Conservation (phyloP, 2,797 vertebrate genomes). For the Bradypodion pumilum region DNA sequence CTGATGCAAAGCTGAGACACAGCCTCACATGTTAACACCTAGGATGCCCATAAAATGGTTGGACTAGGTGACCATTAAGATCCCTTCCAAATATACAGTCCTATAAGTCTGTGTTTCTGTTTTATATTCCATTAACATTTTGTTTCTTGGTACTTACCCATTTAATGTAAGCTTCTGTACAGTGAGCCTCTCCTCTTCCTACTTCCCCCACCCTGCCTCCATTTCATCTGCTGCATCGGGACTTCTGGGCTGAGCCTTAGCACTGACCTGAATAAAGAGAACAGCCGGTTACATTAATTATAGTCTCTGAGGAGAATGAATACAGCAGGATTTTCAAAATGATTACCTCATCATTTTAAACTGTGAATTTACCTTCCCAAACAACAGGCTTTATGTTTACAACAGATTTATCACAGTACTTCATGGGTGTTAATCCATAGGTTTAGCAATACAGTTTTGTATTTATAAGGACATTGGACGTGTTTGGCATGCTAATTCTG, state of each 20-base stretch:
- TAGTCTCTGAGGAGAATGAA: conserved; percentile 19
- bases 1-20: no score
- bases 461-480: background rate
- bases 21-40: no score
- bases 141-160: background rate
- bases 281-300: conserved; percentile 35
- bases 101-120: no score
- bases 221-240: background rate
- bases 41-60: no score
- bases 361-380: conserved; percentile 15
- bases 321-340: conserved; percentile 20
- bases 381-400: background rate
- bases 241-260: conserved; percentile 18
- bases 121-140: background rate
- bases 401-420: conserved; percentile 8
- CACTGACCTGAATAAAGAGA: conserved; percentile 33
- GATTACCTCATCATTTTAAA: conserved; percentile 28
- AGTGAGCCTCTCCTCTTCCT: background rate
- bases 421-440: background rate
- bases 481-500: background rate
- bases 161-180: background rate
- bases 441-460: background rate
- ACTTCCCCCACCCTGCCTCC: background rate
- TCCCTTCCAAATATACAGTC: no score
- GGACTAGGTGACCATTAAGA: no score